These are phyloP conservation scores for Cirrhinus mrigala DNA, from an alignment of 2,797 vertebrate species.

Conservation along the genomic window DNA sequence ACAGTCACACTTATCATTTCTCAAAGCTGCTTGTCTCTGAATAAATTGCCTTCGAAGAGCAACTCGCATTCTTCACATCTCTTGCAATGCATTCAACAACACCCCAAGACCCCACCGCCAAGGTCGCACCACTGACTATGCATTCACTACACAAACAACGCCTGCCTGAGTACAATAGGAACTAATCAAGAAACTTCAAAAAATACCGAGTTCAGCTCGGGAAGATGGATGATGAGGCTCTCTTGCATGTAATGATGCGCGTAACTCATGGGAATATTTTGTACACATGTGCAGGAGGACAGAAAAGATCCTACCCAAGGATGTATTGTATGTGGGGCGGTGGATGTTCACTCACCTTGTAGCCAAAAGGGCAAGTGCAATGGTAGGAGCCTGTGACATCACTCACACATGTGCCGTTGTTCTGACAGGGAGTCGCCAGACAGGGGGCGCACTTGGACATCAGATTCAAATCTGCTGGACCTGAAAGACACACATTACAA, in stretches of 20 bases:
- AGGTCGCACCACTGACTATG: constrained; percentile 6
- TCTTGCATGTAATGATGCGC: constrained; percentile 50
- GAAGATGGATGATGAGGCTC: constrained; percentile 57
- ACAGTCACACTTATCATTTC: constrained; percentile 5
- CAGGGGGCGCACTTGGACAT: constrained; percentile 94
- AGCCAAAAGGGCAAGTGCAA: constrained; percentile 92
- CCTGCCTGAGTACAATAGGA: constrained; percentile 28
- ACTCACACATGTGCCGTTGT: constrained; percentile 91
- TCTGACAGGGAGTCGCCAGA: constrained; percentile 89
- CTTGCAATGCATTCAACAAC: background rate
- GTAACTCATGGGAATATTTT: constrained; percentile 44
- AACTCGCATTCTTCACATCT: background rate
- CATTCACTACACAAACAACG: constrained; percentile 23
- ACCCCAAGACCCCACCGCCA: background rate
- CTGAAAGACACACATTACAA: constrained; percentile 71
- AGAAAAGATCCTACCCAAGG: background rate
- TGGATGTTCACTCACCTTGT: constrained; percentile 83
- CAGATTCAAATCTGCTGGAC: constrained; percentile 86
- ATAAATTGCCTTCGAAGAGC: constrained; percentile 1
- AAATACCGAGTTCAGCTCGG: constrained; percentile 47
- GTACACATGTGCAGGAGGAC: background rate
- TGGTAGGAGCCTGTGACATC: constrained; percentile 85
- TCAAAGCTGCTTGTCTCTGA: background rate
- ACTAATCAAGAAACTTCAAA: constrained; percentile 45
- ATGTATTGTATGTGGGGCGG: background rate